Conservation (phyloP, 2,113 vertebrate genomes). For the Rhombomys opimus region DNA sequence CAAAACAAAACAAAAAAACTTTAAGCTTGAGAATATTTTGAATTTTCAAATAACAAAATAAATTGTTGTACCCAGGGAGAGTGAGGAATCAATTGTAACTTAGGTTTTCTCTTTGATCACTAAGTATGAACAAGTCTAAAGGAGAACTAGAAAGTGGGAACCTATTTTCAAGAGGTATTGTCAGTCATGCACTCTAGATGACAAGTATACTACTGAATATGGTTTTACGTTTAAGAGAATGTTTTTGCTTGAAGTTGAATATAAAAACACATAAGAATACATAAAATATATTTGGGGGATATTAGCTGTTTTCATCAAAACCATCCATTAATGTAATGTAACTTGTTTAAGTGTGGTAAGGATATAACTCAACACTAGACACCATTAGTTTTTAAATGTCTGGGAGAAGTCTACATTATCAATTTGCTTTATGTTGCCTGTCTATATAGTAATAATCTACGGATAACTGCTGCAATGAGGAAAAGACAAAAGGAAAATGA, state of each 20-base stretch:
- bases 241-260: background rate
- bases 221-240: background rate
- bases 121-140: background rate
- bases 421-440: background rate
- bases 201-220: background rate
- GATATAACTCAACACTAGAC: background rate
- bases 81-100: background rate
- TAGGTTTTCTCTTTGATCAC: background rate
- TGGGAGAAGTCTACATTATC: background rate
- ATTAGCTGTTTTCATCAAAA: background rate
- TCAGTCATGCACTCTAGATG: background rate
- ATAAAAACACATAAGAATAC: background rate
- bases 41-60: background rate
- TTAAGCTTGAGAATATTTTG: background rate
- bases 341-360: background rate
- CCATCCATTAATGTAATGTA: background rate
- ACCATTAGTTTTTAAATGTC: background rate
- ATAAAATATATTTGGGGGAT: background rate
- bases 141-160: background rate
- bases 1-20: too few species aligned
- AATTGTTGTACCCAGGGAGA: background rate
- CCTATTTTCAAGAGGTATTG: background rate
- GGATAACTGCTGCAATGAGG: background rate
- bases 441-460: background rate
- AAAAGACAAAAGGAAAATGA: background rate